phyloP scores from a whole-genome alignment of 2,113 vertebrate species.

The Falco punctatus region DNA sequence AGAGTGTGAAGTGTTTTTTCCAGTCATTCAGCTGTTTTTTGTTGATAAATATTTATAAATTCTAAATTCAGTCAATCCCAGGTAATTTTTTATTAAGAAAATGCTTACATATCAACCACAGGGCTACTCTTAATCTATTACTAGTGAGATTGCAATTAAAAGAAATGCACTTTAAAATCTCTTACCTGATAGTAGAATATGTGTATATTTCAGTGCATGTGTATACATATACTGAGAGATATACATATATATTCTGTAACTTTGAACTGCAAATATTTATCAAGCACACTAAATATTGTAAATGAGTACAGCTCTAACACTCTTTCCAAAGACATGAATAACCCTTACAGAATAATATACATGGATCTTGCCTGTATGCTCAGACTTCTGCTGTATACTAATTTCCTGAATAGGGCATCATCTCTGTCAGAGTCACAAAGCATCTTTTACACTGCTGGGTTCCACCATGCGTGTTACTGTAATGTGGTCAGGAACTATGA shows the following conservation, averaged over 20 bases:
- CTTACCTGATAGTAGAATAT: neutral
- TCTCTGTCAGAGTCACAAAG: conserved; percentile 50
- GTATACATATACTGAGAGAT: neutral
- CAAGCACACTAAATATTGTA: conserved; percentile 4
- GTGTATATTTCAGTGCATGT: neutral
- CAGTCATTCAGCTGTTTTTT: neutral
- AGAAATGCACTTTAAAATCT: neutral
- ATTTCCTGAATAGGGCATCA: conserved; percentile 49
- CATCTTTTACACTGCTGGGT: conserved; percentile 35
- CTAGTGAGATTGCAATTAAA: neutral
- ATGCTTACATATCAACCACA: neutral
- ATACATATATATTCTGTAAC: neutral
- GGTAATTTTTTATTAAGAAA: neutral
- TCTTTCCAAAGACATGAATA: conserved; percentile 1
- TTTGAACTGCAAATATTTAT: conserved; percentile 9
- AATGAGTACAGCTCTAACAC: neutral
- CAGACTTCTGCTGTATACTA: conserved; percentile 30
- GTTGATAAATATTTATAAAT: neutral
- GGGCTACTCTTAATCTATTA: neutral
- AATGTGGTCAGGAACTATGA: conserved; percentile 41
- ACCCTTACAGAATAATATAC: conserved; percentile 2
- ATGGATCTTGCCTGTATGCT: conserved; percentile 19
- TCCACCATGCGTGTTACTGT: neutral
- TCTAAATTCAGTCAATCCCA: neutral
- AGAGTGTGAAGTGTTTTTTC: neutral